These are phyloP conservation scores for Hirundichthys speculiger DNA, from an alignment of 2,113 vertebrate genomes.

Conservation along the genomic window DNA sequence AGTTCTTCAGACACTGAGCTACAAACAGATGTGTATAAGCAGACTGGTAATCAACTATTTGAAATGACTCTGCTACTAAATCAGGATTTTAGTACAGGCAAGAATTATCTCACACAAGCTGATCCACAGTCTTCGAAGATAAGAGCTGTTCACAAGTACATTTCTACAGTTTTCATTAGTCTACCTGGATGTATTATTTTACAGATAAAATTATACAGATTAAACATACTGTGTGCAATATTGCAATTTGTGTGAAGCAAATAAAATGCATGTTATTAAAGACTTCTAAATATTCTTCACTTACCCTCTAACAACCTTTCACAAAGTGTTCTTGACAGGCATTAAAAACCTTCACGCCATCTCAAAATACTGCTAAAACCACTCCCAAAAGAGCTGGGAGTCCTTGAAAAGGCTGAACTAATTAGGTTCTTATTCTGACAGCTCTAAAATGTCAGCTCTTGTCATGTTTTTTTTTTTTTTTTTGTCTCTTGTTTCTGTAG, in stretches of 20 bases:
- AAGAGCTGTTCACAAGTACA: no score
- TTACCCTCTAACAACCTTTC: conserved; percentile 1
- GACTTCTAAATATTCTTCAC: background rate
- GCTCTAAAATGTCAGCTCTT: conserved; percentile 11
- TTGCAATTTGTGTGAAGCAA: no score
- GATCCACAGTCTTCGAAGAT: no score
- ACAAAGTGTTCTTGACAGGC: background rate
- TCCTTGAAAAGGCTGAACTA: conserved; percentile 24
- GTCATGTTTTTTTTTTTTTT: conserved; percentile 33
- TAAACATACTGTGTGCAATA: background rate
- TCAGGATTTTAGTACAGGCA: background rate
- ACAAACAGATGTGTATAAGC: conserved; percentile 26
- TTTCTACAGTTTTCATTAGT: background rate
- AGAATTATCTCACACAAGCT: no score
- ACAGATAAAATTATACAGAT: background rate
- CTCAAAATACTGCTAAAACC: conserved; percentile 20
- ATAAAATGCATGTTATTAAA: no score
- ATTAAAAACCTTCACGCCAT: background rate
- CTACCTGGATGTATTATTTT: background rate
- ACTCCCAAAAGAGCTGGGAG: conserved; percentile 5
- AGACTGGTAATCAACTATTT: conserved; percentile 42
- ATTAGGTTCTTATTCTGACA: conserved; percentile 23
- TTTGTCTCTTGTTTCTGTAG: no score
- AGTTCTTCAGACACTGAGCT: conserved; percentile 28
- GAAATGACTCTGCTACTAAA: conserved; percentile 24